phyloP scores from a whole-genome alignment of 1,140 invertebrate genomes.

The Cheumatopsyche charites region DNA sequence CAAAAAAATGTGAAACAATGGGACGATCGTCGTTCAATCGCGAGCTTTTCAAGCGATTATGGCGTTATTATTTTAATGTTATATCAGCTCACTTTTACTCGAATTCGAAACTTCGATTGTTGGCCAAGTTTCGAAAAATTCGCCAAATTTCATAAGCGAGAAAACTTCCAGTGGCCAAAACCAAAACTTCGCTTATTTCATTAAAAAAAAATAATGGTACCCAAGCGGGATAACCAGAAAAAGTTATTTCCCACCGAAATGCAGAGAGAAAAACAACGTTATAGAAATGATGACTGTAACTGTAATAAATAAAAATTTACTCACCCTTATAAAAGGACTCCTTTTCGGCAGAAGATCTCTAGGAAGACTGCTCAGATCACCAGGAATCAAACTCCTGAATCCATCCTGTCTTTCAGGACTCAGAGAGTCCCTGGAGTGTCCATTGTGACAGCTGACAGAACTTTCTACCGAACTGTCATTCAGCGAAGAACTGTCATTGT shows the following conservation, averaged over 20 bases:
- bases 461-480: neutral
- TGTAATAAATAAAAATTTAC: constrained; percentile 26
- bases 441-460: neutral
- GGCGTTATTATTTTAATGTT: neutral
- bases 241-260: too few species aligned
- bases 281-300: too few species aligned
- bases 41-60: constrained; percentile 20
- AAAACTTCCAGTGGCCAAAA: too few species aligned
- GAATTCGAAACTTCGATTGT: neutral
- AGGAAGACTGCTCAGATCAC: constrained; percentile 42
- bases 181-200: too few species aligned
- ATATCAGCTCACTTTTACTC: neutral
- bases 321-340: constrained; percentile 48
- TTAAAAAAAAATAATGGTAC: too few species aligned
- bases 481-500: constrained; percentile 4
- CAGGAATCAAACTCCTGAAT: constrained; percentile 18
- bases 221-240: too few species aligned
- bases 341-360: constrained; percentile 45
- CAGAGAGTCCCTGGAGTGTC: constrained; percentile 7
- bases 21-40: constrained; percentile 11
- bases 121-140: too few species aligned
- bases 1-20: constrained; percentile 17
- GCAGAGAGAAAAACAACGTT: too few species aligned
- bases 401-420: constrained; percentile 13
- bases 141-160: too few species aligned